Evolutionary conservation across 2,113 vertebrate species (phyloP).

Genomic region (Dasyprocta punctata): DNA sequence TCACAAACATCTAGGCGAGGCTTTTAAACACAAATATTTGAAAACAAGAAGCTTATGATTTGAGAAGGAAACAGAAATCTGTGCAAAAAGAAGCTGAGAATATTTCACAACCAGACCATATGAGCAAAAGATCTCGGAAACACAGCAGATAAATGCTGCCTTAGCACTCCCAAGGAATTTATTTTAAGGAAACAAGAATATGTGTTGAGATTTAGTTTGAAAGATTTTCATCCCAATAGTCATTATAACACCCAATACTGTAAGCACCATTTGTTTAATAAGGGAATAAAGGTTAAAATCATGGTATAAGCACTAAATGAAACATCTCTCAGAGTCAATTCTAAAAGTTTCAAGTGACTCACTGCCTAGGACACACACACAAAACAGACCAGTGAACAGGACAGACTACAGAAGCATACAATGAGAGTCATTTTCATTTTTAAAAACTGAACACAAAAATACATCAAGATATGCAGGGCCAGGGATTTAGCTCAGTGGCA

Average conservation of each 20-base stretch:
- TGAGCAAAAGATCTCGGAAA: background rate
- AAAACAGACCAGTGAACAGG: conserved; percentile 9
- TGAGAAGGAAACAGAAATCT: background rate
- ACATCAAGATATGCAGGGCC: background rate
- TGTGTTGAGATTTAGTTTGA: conserved; percentile 22
- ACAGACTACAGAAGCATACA: background rate
- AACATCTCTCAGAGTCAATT: background rate
- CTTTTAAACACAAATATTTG: conserved; percentile 18
- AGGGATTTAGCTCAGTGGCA: too few species aligned
- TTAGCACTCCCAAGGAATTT: conserved; percentile 20
- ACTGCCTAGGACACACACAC: background rate
- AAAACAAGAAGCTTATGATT: conserved; percentile 16
- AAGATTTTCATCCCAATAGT: conserved; percentile 41
- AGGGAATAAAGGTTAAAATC: conserved; percentile 8
- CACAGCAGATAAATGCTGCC: background rate
- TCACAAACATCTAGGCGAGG: background rate
- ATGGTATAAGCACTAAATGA: background rate
- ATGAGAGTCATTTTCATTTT: background rate
- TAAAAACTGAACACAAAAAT: background rate
- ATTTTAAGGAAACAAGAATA: conserved; percentile 50
- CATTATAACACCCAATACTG: conserved; percentile 35
- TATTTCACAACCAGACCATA: background rate
- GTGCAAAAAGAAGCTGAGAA: background rate
- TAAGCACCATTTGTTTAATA: conserved; percentile 55
- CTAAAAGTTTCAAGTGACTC: conserved; percentile 38